Base-by-base conservation (phyloP, 2,888 invertebrate genomes). In the Heteromyza rotundicornis region DNA sequence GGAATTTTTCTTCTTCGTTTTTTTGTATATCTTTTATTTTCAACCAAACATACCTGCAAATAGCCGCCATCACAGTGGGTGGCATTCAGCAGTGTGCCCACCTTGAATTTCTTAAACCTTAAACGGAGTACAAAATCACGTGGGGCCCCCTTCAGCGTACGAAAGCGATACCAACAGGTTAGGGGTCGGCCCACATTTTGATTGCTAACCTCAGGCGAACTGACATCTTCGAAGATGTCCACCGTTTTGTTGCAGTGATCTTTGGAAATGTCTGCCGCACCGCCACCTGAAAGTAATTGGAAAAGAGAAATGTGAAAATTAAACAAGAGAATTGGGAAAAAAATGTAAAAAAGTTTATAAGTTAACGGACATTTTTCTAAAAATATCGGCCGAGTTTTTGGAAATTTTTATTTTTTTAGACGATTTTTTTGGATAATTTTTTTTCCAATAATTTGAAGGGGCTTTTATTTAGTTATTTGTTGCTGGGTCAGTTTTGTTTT, bases 201-300 rank as follows among this genome's bases (percentile, higher is more conserved):
- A 36, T 89, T 85, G 44, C 90, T 93, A 81, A 95, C 90, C 69
- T 92, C 91, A 24, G 95, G 95, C 67, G 92, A 94, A 19, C 92
- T 90, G 52, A 96, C 93, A 79, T 95, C 94, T 79, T 95, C 95
- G 84, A 95, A 95, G 68, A 95, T 93, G 78, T 95, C 95, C 71
- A 95, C 95, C 12, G 95, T 95, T 84, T 95, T 95, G 85, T 95
- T 95, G 85, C 95, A 96, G 80, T 94, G 93, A 84, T 94, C 94
- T 73, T 92, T 88, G 80, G 73, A 71, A 57, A 76, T 70, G 69
- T 83, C 83, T 67, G 77, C 71, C 8, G 79, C 76, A 69, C 75
- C 69, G 61, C 75, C 74, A 66, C 78, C 78, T 78, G 66, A 2
- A 70, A n/a, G n/a, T n/a, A n/a, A n/a, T n/a, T n/a, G n/a, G n/a